Evolutionary conservation across 1,140 invertebrate species (phyloP), one percentile per base, ranked within the genome.

Genomic region (Tetramorium alpestre): DNA sequence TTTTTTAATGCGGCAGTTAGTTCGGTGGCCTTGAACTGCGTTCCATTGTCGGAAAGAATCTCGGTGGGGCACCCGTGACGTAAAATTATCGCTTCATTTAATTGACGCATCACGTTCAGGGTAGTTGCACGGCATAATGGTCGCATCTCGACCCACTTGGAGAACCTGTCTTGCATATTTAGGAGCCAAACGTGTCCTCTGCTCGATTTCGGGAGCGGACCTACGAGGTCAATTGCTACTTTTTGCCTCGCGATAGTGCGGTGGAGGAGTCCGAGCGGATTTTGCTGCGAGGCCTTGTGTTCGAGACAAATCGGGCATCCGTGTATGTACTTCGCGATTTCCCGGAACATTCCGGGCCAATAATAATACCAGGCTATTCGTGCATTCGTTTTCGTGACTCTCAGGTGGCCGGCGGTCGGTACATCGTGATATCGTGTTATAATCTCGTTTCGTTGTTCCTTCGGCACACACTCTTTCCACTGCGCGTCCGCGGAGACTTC

Each of bases 1-100:
- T 4, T 28, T 1, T 6, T 2, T 3, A 51, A 1, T 1, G 13
- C 13, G 4, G 0, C 13, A 2, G 25, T 1, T 0, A 73, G 1
- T 38, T 33, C 1, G 0, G 6, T 0, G 0, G 70, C n/a, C 0
- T 7, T 2, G 0, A 75, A 6, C 3, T 75, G 72, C 0, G 16
- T 38, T 0, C 51, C 72, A 5, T 75, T 75, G 3, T 75, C 72
- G 1, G 72, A 56, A 0, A 75, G 1, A 1, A 75, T 22, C 1
- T 13, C 33, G 0, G 58, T 10, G 0, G 72, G 33, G 2, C 33
- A 75, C 0, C 72, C 72, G 8, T 75, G 72, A 0, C 51, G 33
- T 0, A 38, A 7, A 0, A 75, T 7, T 1, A 72, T 18, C 0
- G 13, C 28, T n/a, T 54, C 51, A 2, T 16, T 3, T 10, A 18